Percentiles rank a stretch among this genome's conserved stretches.
Conservation (phyloP, 2,888 invertebrate species). For the Heliothis peltigera region DNA sequence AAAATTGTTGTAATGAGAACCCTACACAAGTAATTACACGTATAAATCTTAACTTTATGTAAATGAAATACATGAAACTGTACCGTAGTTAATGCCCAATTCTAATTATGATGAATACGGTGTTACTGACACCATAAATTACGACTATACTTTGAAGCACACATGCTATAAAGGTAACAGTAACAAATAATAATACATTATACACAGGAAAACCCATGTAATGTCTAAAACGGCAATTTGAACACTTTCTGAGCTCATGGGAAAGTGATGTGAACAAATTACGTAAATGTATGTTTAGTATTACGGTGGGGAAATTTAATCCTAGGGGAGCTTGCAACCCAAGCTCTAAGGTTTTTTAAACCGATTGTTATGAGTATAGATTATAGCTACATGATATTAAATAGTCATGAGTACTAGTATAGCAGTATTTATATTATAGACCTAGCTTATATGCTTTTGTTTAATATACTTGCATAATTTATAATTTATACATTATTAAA, state of each 20-base stretch:
- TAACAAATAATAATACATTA: slow-evolving; percentile 25
- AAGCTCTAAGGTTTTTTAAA: slow-evolving; percentile 28
- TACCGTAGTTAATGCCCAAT: too few relatives aligned
- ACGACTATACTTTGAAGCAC: slow-evolving; percentile 20
- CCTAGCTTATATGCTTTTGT: not conserved
- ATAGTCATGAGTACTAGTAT: not conserved
- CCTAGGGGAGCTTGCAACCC: slow-evolving; percentile 61
- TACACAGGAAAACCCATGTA: slow-evolving; percentile 45
- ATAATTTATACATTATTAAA: not conserved
- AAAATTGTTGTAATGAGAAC: not conserved
- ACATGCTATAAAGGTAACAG: slow-evolving; percentile 30
- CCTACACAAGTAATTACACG: not conserved
- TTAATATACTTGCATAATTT: not conserved
- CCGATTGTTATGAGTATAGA: slow-evolving; percentile 33
- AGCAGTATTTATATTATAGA: not conserved
- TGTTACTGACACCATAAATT: slow-evolving; percentile 20
- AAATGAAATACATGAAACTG: not conserved
- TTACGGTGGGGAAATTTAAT: slow-evolving; percentile 66
- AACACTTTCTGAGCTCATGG: slow-evolving; percentile 64
- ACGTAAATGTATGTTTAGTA: slow-evolving; percentile 72
- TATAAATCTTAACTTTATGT: not conserved
- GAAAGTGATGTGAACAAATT: slow-evolving; percentile 71
- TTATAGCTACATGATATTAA: not conserved
- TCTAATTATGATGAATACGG: not conserved
- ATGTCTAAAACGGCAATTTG: slow-evolving; percentile 69